Evolutionary conservation across 1,140 invertebrate genomes (phyloP), one percentile per base, ranked within the genome.

Genomic region (Drosophila kepulauana): DNA sequence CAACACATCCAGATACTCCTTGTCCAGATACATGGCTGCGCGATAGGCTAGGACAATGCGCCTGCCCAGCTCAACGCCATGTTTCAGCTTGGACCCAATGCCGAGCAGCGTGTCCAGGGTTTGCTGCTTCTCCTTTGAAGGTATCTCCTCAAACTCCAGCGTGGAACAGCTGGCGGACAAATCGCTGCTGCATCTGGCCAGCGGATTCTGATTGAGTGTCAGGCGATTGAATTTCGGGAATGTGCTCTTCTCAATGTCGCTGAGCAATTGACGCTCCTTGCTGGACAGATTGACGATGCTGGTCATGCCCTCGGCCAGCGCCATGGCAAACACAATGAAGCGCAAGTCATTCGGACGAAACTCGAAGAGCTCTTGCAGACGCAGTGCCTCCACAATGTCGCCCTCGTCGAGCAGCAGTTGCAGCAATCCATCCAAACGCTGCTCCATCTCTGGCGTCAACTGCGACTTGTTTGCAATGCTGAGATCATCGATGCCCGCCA

Each of bases 31-130:
- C 65, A 93, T 82, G 30, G 94, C 94, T 1, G 95, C 93, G 61
- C 94, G 92, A 76, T 94, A 95, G 38, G 93, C 93, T 46, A 94
- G 82, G 1, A 95, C 91, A 73, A 95, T 93, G 62, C 93, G 93
- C 3, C 93, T 92, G 1, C 93, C 94, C 45, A 94, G 92, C 62
- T 93, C 91, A 11, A 88, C 69, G n/a, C 95, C 95, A 75, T 93
- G 92, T 28, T 93, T 92, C 2, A 94, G 58, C 62, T 93, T 92
- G 2, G 85, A 91, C 0, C 88, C 88, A 33, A 93, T 91, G 41
- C 92, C 91, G 33, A 92, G 80, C n/a, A 92, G 57, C 3, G 88
- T 87, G 5, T 92, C 79, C 45, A 92, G 64, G 1, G 90, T 89
- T 16, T 92, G 86, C 46, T 85, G 89, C 25, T 92, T 92, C 28